Evolutionary conservation across 2,888 invertebrate species (phyloP), one percentile per base, ranked within the genome.

Genomic region (Meandrusa payeni): DNA sequence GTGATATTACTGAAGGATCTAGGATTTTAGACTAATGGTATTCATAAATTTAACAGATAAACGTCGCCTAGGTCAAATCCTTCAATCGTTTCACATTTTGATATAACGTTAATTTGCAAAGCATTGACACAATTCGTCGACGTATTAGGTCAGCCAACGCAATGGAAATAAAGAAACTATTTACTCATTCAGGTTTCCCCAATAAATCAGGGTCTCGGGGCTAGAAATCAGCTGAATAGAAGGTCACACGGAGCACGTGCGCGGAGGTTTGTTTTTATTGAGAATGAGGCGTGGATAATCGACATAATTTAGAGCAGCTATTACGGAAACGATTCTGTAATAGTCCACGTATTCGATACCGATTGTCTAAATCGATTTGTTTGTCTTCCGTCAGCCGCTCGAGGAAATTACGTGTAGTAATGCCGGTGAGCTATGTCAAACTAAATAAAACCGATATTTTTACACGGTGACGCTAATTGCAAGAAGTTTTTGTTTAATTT

Each of bases 161-260:
- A 24, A 11, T 5, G 17, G 15, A 15, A 31, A 24, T 32, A 40
- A 31, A 19, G 19, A 31, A 31, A 29, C 28, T 7, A n/a, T n/a
- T 31, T 7, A 23, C 7, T 23, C 11, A 20, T 31, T 31, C 11
- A 6, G 31, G 31, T 31, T 31, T 31, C 19, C n/a, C 31, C 31
- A 17, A 10, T 19, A 9, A 7, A 31, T 19, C 31, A 31, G 31
- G 31, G 31, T 31, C 31, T 19, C 11, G 31, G 11, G 15, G 4
- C 15, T 67, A 70, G 70, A 72, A 72, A 74, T 72, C 73, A 73
- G 69, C 69, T 69, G 74, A 61, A 2, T 10, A n/a, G 41, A 41
- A 41, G 41, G 41, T 61, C 45, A 31, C 4, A 2, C 40, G 52
- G 64, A 61, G 62, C 59, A 62, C 61, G 61, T 48, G 24, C 9